Percentiles rank a stretch among this genome's conserved stretches.
phyloP scores from a whole-genome alignment of 1,140 invertebrate species.

The Alviniconcha marisindica region DNA sequence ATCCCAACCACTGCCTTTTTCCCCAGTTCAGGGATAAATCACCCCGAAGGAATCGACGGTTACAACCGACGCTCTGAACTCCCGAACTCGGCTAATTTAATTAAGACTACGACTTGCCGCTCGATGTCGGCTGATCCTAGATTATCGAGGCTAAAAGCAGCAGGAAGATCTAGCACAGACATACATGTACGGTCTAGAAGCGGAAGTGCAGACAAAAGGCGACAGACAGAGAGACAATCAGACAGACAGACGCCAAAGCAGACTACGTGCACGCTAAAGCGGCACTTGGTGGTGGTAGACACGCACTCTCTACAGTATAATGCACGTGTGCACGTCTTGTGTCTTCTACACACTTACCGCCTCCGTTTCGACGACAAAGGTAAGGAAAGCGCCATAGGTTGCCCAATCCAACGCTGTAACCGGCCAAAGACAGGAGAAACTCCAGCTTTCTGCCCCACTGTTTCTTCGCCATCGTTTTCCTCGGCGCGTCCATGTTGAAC shows the following conservation, averaged over 20 bases:
- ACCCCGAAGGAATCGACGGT: too few species aligned
- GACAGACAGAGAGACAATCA: too few species aligned
- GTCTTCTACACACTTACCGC: constrained; percentile 78
- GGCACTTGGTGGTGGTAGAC: background rate
- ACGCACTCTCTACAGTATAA: background rate
- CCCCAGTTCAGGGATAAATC: too few species aligned
- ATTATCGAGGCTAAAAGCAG: too few species aligned
- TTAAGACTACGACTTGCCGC: too few species aligned
- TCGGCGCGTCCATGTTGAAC: background rate
- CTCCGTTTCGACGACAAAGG: constrained; percentile 93
- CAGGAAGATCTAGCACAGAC: too few species aligned
- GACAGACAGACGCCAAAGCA: background rate
- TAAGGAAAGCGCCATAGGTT: constrained; percentile 97
- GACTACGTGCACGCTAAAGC: background rate
- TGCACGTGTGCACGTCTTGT: background rate
- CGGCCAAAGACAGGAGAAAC: constrained; percentile 93
- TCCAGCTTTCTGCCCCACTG: constrained; percentile 83
- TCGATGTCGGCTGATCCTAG: too few species aligned
- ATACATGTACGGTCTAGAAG: background rate
- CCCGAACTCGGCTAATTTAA: too few species aligned
- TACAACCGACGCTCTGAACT: too few species aligned
- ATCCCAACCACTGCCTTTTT: too few species aligned
- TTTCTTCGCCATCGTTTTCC: constrained; percentile 48
- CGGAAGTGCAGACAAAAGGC: background rate
- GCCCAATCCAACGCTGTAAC: constrained; percentile 92